phyloP scores from a whole-genome alignment of 2,888 invertebrate genomes.

The Torymus tubicola region DNA sequence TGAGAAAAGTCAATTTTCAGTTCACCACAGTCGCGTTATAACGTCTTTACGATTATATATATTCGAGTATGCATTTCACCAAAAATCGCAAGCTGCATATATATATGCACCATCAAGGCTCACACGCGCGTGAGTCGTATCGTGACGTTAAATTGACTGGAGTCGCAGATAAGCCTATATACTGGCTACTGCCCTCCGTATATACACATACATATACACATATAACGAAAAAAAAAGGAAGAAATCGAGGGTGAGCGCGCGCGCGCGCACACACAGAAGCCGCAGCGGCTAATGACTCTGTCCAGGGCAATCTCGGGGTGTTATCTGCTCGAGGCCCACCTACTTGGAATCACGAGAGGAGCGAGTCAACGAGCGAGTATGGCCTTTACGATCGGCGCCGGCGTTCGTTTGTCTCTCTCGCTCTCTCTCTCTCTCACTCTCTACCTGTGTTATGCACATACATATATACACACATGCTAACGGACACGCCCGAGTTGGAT shows the following conservation, averaged over 20 bases:
- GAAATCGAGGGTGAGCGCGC: conserved; percentile 61
- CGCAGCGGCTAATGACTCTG: conserved; percentile 77
- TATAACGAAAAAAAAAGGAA: conserved; percentile 59
- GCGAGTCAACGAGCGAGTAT: not conserved
- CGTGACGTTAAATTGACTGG: conserved; percentile 4
- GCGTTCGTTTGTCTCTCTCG: conserved; percentile 32
- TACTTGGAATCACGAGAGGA: conserved; percentile 74
- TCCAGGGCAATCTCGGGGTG: conserved; percentile 76
- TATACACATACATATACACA: too few species aligned
- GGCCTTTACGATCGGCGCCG: conserved; percentile 38
- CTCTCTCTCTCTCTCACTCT: too few species aligned
- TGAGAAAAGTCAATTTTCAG: too few species aligned
- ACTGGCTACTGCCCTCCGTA: not conserved
- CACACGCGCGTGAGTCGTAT: not conserved
- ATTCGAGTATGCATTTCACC: too few species aligned
- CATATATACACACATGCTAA: not conserved
- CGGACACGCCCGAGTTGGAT: conserved; percentile 51
- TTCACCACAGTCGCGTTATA: too few species aligned
- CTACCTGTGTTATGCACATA: not conserved
- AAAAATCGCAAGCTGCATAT: too few species aligned
- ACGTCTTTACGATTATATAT: too few species aligned
- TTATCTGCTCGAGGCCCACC: conserved; percentile 76
- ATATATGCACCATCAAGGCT: conserved; percentile 3
- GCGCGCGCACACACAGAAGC: conserved; percentile 73
- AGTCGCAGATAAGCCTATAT: conserved; percentile 6